Conservation (phyloP, 2,888 invertebrate species). For the Lydus trimaculatus region DNA sequence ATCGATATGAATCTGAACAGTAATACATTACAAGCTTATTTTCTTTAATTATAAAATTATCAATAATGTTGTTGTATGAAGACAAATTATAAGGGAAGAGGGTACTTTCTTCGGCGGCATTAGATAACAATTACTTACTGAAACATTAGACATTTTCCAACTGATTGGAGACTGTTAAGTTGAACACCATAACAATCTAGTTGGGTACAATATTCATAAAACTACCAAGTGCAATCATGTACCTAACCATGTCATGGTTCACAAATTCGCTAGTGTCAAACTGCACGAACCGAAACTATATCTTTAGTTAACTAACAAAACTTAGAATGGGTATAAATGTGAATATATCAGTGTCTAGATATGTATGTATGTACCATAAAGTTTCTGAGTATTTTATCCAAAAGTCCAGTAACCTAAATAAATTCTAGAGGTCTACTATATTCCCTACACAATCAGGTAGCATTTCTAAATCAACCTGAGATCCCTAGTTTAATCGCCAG, state of each 20-base stretch:
- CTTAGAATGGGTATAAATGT: slow-evolving; percentile 27
- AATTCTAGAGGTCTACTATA: slow-evolving; percentile 10
- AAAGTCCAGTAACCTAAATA: slow-evolving; percentile 12
- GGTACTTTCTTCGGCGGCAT: too few relatives aligned
- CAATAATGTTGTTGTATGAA: too few relatives aligned
- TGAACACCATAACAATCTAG: too few relatives aligned
- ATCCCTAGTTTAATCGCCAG: slow-evolving; percentile 8
- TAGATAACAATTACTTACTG: too few relatives aligned
- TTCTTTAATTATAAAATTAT: not conserved
- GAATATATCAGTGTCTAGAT: not conserved
- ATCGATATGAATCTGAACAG: not conserved
- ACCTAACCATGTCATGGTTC: too few relatives aligned
- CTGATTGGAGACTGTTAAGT: too few relatives aligned
- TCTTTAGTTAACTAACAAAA: slow-evolving; percentile 20
- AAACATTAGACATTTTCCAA: too few relatives aligned
- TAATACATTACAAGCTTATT: not conserved
- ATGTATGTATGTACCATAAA: not conserved
- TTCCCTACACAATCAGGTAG: slow-evolving; percentile 21
- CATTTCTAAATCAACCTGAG: slow-evolving; percentile 16
- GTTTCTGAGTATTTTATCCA: slow-evolving; percentile 18
- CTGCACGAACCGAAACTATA: too few relatives aligned
- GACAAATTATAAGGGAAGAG: too few relatives aligned
- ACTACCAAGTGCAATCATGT: too few relatives aligned
- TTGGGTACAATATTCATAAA: not conserved
- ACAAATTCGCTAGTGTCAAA: slow-evolving; percentile 26